Conservation (phyloP, 2,888 invertebrate species). For the Drosophila recens region DNA sequence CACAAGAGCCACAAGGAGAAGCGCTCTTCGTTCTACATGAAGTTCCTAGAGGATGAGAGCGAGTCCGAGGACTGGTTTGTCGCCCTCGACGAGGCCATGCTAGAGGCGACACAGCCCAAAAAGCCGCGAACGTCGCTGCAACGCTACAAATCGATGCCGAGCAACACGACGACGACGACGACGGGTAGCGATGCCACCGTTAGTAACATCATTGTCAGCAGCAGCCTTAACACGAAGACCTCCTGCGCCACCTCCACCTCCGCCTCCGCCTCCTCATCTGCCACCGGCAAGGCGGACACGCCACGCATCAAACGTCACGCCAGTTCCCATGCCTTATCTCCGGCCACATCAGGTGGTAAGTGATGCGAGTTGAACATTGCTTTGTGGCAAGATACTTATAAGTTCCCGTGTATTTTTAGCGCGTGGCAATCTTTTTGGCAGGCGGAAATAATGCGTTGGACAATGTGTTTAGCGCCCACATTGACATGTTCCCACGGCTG, state of each 20-base stretch:
- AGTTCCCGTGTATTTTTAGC: conserved; percentile 42
- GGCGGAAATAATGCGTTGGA: conserved; percentile 57
- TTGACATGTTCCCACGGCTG: conserved; percentile 29
- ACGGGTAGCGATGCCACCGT: conserved; percentile 3
- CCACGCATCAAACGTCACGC: conserved; percentile 80
- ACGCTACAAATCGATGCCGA: conserved; percentile 83
- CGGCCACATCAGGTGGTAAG: conserved; percentile 63
- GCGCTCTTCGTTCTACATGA: conserved; percentile 81
- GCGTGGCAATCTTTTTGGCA: conserved; percentile 70
- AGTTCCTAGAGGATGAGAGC: conserved; percentile 82
- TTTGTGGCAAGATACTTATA: neutral
- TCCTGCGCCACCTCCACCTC: conserved; percentile 31
- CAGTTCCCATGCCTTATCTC: conserved; percentile 74
- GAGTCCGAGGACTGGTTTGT: conserved; percentile 81
- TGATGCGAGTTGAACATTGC: neutral
- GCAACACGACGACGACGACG: conserved; percentile 42
- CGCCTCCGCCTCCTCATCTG: neutral
- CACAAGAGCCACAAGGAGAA: conserved; percentile 64
- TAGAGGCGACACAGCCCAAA: conserved; percentile 72
- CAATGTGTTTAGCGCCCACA: conserved; percentile 19
- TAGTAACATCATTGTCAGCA: conserved; percentile 8
- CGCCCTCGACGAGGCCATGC: conserved; percentile 77
- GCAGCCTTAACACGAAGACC: conserved; percentile 11
- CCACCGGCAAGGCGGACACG: conserved; percentile 27
- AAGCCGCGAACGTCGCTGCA: conserved; percentile 78